Percentiles rank a stretch among this genome's conserved stretches.
Evolutionary conservation across 2,797 vertebrate genomes (phyloP).

Genomic region (Sebastiscus tertius): DNA sequence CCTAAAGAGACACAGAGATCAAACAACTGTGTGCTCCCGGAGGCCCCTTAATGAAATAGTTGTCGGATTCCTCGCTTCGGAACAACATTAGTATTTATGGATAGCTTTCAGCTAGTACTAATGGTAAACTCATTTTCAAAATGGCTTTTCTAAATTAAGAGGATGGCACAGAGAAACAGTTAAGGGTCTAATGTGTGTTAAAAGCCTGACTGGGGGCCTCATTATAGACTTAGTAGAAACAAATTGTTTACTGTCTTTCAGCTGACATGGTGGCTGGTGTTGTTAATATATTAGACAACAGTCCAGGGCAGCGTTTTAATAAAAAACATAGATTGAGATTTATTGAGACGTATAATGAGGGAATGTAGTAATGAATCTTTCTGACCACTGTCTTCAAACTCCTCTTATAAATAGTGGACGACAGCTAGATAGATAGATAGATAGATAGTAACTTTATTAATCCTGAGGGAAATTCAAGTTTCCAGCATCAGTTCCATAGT

Average conservation of each 20-base stretch:
- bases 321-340: too few relatives aligned
- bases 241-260: constrained; percentile 48
- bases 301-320: neutral
- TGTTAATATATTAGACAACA: constrained; percentile 44
- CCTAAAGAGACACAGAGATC: constrained; percentile 48
- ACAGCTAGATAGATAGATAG: too few relatives aligned
- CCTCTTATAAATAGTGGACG: neutral
- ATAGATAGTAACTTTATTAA: too few relatives aligned
- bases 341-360: constrained; percentile 1
- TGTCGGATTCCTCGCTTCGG: constrained; percentile 47
- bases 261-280: constrained; percentile 32
- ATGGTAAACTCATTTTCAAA: constrained; percentile 69
- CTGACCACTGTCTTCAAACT: neutral
- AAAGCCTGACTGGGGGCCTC: constrained; percentile 49
- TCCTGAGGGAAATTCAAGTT: too few relatives aligned
- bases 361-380: constrained; percentile 2
- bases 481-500: too few relatives aligned
- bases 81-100: constrained; percentile 58
- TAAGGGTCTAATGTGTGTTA: constrained; percentile 57
- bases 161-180: constrained; percentile 52
- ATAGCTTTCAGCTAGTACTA: constrained; percentile 54
- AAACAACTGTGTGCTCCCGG: constrained; percentile 31
- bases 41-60: constrained; percentile 60
- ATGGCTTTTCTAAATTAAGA: constrained; percentile 68
- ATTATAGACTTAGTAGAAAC: constrained; percentile 53